Conservation (phyloP, 2,888 invertebrate genomes). For the Synergus laeviventris region DNA sequence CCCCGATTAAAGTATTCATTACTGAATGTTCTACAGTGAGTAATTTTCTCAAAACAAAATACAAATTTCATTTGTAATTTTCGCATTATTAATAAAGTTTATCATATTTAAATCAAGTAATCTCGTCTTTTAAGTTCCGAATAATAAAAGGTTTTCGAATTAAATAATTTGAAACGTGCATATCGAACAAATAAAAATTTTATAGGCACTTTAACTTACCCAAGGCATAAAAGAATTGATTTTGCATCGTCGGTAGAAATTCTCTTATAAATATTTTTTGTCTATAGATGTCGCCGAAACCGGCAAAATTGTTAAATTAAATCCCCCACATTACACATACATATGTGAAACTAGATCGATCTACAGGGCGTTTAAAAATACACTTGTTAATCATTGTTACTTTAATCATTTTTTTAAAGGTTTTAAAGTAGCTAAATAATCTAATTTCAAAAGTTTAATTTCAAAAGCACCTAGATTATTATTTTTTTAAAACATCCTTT, state of each 20-base stretch:
- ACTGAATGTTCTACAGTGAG: not conserved
- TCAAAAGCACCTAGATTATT: too few relatives aligned
- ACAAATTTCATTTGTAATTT: not conserved
- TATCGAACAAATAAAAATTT: not conserved
- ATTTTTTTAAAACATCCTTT: too few relatives aligned
- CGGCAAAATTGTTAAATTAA: not conserved
- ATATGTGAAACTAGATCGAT: not conserved
- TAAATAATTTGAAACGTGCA: not conserved
- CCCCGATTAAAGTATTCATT: constrained; percentile 27
- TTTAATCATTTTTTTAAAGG: too few relatives aligned
- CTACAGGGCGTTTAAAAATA: too few relatives aligned
- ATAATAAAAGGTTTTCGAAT: not conserved
- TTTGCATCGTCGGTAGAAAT: too few relatives aligned
- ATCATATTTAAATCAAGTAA: not conserved
- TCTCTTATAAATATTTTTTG: too few relatives aligned
- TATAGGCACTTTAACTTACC: too few relatives aligned
- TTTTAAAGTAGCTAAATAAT: too few relatives aligned
- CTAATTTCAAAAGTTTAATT: too few relatives aligned
- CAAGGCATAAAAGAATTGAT: too few relatives aligned
- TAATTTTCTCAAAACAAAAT: constrained; percentile 6
- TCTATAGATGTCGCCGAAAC: not conserved
- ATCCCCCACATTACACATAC: not conserved
- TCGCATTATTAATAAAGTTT: constrained; percentile 4
- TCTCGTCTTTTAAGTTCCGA: not conserved
- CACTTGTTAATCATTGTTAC: too few relatives aligned